Evolutionary conservation across 2,888 invertebrate species (phyloP), one percentile per base, ranked within the genome.

Genomic region (Tachystola acroxantha): DNA sequence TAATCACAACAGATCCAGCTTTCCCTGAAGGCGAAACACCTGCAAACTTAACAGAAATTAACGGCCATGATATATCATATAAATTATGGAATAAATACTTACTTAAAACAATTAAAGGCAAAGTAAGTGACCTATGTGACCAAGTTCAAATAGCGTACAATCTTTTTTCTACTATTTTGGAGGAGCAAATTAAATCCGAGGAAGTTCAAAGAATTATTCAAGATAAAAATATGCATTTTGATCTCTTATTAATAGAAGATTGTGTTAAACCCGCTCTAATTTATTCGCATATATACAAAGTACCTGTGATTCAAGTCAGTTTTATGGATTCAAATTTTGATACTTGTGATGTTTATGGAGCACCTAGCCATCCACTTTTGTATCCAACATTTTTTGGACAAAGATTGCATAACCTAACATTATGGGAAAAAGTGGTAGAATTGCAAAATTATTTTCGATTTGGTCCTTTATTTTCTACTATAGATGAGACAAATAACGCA

Each of bases 31-130:
- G 53, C 10, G 10, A 49, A 25, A 3, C 56, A 1, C 69, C 67
- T 1, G 10, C 20, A 1, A 88, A 85, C 42, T 50, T 81, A 0
- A 78, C 62, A 4, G 82, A 87, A 57, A 78, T 87, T 1, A 64
- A 78, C 31, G 38, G 78, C 0, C 61, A 74, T 14, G 61, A 69
- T 5, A 27, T 61, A 10, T 69, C 70, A 0, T 70, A 74, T 9
- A 33, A 47, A 7, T 13, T 46, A n/a, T 57, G 52, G 57, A 36
- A 27, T 5, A 38, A 50, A 16, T 16, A 31, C 10, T 43, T 55
- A 6, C n/a, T 45, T 0, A 16, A 19, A n/a, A 40, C 40, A 12
- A 39, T 38, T 0, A 45, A 36, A 12, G 56, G 50, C 7, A 41
- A 32, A 1, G 40, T 32, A 24, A 27, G 34, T 3, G 50, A 53